These are phyloP conservation scores for Acanthacorydalis orientalis DNA, from an alignment of 2,888 invertebrate genomes.

Conservation along the genomic window DNA sequence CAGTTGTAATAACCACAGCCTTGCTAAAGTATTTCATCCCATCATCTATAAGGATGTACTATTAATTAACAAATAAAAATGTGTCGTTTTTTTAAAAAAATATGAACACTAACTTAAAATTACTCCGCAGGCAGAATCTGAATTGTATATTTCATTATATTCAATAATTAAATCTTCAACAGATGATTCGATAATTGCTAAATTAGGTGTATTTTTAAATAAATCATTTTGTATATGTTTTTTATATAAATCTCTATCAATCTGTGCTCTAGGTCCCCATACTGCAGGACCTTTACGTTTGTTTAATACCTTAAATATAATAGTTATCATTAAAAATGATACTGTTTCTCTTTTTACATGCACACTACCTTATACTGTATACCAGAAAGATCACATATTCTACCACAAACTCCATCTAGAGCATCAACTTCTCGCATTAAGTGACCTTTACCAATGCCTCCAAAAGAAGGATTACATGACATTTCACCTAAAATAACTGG, in stretches of 20 bases:
- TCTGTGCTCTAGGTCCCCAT: conserved; percentile 78
- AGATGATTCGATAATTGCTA: conserved; percentile 49
- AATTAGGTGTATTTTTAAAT: conserved; percentile 37
- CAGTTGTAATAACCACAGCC: conserved; percentile 68
- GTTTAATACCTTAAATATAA: conserved; percentile 41
- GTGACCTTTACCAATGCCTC: conserved; percentile 84
- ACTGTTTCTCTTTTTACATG: conserved; percentile 2
- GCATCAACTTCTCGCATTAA: conserved; percentile 78
- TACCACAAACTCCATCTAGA: conserved; percentile 65
- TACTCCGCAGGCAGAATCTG: conserved; percentile 29
- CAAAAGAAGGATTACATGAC: conserved; percentile 90
- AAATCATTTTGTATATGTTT: conserved; percentile 55
- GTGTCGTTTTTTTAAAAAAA: not conserved
- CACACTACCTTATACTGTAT: conserved; percentile 50
- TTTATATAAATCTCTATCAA: conserved; percentile 68
- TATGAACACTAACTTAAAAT: conserved; percentile 26
- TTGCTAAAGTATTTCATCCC: conserved; percentile 39
- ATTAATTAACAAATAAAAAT: conserved; percentile 1
- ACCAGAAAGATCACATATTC: conserved; percentile 67
- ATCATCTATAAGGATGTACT: conserved; percentile 25
- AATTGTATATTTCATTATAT: conserved; percentile 14
- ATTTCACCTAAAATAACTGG: conserved; percentile 49
- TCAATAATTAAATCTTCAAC: conserved; percentile 64
- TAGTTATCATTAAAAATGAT: not conserved
- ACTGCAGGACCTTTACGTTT: conserved; percentile 72